Conservation (phyloP, 2,888 invertebrate species). For the Anaspis maculata region DNA sequence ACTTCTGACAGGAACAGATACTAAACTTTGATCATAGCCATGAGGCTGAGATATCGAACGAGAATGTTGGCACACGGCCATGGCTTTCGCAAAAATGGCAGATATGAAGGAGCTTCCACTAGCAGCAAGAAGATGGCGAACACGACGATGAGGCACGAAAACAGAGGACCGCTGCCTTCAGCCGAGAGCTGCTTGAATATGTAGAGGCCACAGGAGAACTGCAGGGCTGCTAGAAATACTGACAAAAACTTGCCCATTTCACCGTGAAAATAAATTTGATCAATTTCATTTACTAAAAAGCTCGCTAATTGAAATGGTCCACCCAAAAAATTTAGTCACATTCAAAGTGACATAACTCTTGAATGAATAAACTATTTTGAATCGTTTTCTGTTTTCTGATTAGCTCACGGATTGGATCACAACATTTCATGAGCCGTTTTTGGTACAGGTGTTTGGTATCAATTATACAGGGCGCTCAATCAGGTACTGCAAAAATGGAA, state of each 20-base stretch:
- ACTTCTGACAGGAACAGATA: slow-evolving; percentile 38
- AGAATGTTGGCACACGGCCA: background rate
- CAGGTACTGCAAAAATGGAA: no score
- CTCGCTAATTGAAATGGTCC: no score
- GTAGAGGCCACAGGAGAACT: slow-evolving; percentile 28
- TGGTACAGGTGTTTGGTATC: no score
- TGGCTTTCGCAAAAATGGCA: slow-evolving; percentile 18
- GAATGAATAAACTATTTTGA: no score
- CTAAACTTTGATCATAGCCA: slow-evolving; percentile 33
- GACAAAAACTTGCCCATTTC: slow-evolving; percentile 33
- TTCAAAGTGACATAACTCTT: no score
- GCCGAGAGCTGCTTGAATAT: slow-evolving; percentile 28
- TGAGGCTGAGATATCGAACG: slow-evolving; percentile 15
- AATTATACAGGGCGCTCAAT: no score
- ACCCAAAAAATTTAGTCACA: no score
- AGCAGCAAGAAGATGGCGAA: slow-evolving; percentile 30
- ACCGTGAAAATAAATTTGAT: slow-evolving; percentile 15
- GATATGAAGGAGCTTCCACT: slow-evolving; percentile 32
- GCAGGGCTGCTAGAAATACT: slow-evolving; percentile 27
- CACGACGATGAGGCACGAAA: slow-evolving; percentile 32
- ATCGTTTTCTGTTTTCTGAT: no score
- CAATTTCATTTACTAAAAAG: no score
- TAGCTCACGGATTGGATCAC: no score
- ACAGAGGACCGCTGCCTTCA: slow-evolving; percentile 27
- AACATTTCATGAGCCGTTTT: no score